Conservation (phyloP, 2,797 vertebrate species). For the Champsocephalus gunnari region DNA sequence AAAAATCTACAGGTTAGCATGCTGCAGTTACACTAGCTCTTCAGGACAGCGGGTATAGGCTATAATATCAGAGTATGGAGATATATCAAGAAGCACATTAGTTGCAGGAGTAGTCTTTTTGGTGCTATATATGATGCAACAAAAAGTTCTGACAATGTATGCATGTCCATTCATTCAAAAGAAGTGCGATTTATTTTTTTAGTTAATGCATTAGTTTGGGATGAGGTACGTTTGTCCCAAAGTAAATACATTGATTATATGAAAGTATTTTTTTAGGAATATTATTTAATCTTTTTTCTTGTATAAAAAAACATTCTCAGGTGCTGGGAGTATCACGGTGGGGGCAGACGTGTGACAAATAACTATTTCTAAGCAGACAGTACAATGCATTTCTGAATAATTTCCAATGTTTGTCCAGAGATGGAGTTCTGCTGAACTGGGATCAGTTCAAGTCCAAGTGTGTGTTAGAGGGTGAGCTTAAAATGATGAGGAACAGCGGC, state of each 20-base stretch:
- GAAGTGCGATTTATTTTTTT: conserved; percentile 11
- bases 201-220: conserved; percentile 20
- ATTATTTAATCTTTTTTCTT: not conserved
- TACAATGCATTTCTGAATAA: not conserved
- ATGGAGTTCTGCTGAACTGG: conserved; percentile 14
- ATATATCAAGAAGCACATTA: conserved; percentile 38
- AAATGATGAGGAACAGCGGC: conserved; percentile 12
- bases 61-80: conserved; percentile 57
- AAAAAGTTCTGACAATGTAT: conserved; percentile 32
- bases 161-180: conserved; percentile 47
- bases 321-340: conserved; percentile 37
- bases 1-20: conserved; percentile 76
- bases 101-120: conserved; percentile 30
- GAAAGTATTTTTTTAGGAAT: conserved; percentile 17
- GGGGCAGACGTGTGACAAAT: conserved; percentile 17
- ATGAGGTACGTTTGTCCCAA: conserved; percentile 12
- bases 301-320: conserved; percentile 63
- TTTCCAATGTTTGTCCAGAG: not conserved
- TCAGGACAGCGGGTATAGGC: conserved; percentile 59
- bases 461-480: not conserved
- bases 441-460: not conserved
- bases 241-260: conserved; percentile 31
- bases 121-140: conserved; percentile 53
- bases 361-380: conserved; percentile 21
- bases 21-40: conserved; percentile 70